These are phyloP conservation scores for Anthoscopus minutus DNA, from an alignment of 2,113 vertebrate genomes.

Conservation along the genomic window DNA sequence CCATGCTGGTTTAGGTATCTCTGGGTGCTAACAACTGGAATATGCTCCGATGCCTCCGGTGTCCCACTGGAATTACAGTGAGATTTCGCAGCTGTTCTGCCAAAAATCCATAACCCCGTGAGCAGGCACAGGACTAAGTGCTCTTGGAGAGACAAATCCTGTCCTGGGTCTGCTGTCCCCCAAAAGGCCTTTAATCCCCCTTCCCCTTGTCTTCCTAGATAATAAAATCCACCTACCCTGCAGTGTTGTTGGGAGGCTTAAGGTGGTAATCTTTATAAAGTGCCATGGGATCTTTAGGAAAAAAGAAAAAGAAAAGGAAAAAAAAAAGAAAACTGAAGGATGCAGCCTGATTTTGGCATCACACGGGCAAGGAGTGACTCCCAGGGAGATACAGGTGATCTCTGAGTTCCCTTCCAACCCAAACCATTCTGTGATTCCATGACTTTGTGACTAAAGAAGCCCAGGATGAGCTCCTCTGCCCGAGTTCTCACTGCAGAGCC, in stretches of 20 bases:
- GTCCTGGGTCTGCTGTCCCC: not conserved
- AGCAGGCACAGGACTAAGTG: not conserved
- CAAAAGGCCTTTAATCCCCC: not conserved
- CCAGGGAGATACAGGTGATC: not conserved
- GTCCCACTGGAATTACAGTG: not conserved
- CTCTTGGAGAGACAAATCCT: not conserved
- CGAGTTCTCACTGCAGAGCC: not conserved
- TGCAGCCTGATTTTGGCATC: not conserved
- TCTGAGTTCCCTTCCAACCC: not conserved
- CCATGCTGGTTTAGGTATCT: not conserved
- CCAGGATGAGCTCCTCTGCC: not conserved
- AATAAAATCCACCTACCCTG: not conserved
- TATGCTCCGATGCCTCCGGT: accelerated
- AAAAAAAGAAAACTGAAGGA: accelerated
- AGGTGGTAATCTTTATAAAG: not conserved
- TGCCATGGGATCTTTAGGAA: not conserved
- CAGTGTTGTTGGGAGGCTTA: not conserved
- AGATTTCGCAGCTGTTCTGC: constrained; percentile 15
- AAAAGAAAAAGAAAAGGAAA: not conserved
- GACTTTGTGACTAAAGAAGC: not conserved
- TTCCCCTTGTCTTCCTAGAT: not conserved
- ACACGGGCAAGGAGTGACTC: accelerated
- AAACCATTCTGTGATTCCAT: not conserved
- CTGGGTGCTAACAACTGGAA: not conserved
- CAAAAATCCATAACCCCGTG: not conserved